Percentiles rank a stretch among this genome's conserved stretches.
Evolutionary conservation across 2,113 vertebrate genomes (phyloP).

Genomic region (Eclectus roratus): DNA sequence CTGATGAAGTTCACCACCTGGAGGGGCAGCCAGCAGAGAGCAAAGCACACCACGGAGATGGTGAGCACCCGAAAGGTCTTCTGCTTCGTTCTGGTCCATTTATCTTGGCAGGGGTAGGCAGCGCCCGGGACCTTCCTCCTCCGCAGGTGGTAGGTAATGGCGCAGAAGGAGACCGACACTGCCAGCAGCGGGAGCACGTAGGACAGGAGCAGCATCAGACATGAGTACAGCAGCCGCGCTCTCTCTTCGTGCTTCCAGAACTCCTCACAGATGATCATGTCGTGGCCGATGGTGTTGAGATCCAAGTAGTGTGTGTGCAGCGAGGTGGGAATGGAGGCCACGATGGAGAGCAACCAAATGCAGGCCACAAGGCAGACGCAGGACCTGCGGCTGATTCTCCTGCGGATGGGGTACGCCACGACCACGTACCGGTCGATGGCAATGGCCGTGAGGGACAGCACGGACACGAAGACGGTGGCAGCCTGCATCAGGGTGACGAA

Average conservation of each 20-base stretch:
- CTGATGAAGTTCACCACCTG: conserved; percentile 85
- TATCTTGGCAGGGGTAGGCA: conserved; percentile 64
- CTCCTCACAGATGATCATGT: conserved; percentile 87
- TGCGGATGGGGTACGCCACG: conserved; percentile 82
- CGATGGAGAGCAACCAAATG: conserved; percentile 82
- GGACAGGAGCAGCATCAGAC: conserved; percentile 82
- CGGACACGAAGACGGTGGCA: conserved; percentile 80
- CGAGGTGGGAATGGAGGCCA: conserved; percentile 73
- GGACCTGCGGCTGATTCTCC: conserved; percentile 74
- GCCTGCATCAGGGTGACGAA: conserved; percentile 84
- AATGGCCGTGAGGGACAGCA: conserved; percentile 86
- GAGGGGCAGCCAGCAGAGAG: conserved; percentile 87
- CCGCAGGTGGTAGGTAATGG: conserved; percentile 80
- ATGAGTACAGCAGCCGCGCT: conserved; percentile 81
- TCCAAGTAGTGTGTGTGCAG: conserved; percentile 83
- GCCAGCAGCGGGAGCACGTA: conserved; percentile 84
- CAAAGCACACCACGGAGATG: conserved; percentile 83
- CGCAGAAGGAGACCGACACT: conserved; percentile 82
- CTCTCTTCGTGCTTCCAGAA: conserved; percentile 81
- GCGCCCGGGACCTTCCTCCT: conserved; percentile 71
- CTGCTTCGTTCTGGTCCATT: conserved; percentile 78
- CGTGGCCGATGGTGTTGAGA: conserved; percentile 76
- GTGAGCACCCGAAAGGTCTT: conserved; percentile 84
- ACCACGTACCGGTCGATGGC: conserved; percentile 86
- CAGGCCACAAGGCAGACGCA: conserved; percentile 73